Base-by-base conservation (phyloP, 2,113 vertebrate genomes). In the Notothenia rossii region DNA sequence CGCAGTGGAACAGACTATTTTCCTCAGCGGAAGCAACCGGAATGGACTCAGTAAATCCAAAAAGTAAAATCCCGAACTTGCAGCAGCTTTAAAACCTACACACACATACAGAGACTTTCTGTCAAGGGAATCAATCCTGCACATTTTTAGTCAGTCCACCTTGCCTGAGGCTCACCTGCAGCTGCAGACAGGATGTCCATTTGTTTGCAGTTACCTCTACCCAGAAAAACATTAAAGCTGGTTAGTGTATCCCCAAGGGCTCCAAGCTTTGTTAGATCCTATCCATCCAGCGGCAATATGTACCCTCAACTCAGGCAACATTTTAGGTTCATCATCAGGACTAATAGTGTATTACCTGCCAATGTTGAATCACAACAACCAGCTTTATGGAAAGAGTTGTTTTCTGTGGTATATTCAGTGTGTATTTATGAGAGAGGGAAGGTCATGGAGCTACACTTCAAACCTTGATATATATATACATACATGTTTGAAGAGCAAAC, bases 401-500 rank as follows among this genome's bases (percentile, higher is more conserved):
- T 43, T 1, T 63, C 48, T 56, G 59, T 56, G 15, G 45, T 67
- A 14, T 36, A n/a, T 53, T n/a, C 29, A 53, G 49, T 65, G 49
- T 82, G 43, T 77, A 40, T 81, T 72, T 72, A 78, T 53, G 60
- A 40, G 48, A 61, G 40, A 80, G 61, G 8, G 36, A 64, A 80
- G 72, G 58, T 82, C 59, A 70, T 20, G 49, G 62, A 36, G 68
- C 11, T 53, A 78, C 49, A 59, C 55, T 72, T 59, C 60, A 72
- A 40, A 58, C 65, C 58, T 61, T 14, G 11, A 81, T 15, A 60
- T 59, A 60, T 25, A 25, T 22, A 59, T 59, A 60, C 58, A 73
- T 60, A 63, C 53, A 83, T 81, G 65, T 82, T 79, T 88, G 75
- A 62, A 46, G 68, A 79, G 54, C 49, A 85, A 86, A 73, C 33